Conservation (phyloP, 2,113 vertebrate species). For the Circaetus gallicus region DNA sequence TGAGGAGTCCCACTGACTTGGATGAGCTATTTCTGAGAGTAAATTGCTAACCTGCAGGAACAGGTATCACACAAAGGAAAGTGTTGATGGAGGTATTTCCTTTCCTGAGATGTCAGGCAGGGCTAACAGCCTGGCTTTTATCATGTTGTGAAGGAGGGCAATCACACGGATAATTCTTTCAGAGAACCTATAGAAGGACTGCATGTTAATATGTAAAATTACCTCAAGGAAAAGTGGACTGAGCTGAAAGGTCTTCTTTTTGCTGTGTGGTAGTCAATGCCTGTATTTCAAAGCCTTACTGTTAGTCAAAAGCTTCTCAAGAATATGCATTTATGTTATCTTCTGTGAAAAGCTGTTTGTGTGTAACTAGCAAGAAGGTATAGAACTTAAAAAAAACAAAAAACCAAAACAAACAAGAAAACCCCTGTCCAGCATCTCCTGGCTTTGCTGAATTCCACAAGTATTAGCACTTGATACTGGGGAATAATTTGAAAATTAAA, state of each 20-base stretch:
- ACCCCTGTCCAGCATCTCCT: not conserved
- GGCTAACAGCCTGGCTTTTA: not conserved
- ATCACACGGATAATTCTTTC: not conserved
- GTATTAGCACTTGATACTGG: not conserved
- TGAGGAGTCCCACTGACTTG: not conserved
- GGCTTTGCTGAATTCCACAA: not conserved
- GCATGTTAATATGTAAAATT: not conserved
- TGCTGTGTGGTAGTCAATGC: not conserved
- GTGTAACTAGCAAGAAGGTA: not conserved
- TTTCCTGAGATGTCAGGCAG: not conserved
- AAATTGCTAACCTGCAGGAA: not conserved
- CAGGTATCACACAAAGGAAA: not conserved
- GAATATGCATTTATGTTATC: not conserved
- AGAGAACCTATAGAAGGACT: not conserved
- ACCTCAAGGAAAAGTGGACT: not conserved
- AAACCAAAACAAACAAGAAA: not conserved
- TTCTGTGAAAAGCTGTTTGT: not conserved
- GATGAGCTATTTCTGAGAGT: not conserved
- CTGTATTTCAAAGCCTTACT: constrained; percentile 11
- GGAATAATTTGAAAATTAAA: not conserved
- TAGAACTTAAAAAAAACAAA: not conserved
- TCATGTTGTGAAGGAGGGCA: not conserved
- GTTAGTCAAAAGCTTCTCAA: not conserved
- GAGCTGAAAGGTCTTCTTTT: not conserved
- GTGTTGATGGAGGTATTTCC: not conserved